Evolutionary conservation across 1,140 invertebrate species (phyloP), one percentile per base, ranked within the genome.

Genomic region (Drosophila ananassae): DNA sequence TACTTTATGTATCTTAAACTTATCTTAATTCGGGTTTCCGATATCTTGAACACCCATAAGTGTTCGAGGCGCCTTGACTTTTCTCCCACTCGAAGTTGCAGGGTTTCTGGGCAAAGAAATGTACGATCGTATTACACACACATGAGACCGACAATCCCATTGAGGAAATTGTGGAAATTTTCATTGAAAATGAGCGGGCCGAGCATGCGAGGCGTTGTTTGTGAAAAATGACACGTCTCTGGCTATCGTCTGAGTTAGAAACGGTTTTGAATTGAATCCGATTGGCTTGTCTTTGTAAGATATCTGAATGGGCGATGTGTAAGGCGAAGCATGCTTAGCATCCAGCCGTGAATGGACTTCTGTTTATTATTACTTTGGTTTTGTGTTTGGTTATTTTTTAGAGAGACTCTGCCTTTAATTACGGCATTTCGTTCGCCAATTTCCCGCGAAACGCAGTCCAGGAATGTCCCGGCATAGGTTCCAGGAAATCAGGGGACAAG

Each of bases 1-100:
- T 22, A 13, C 34, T 48, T n/a, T 30, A 24, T 56, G 13, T 68
- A 56, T 67, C 30, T 53, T 50, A 48, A 59, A 53, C 68, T 89
- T 89, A 89, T 89, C 83, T 89, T 79, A 83, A 89, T 89, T 89
- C 63, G 76, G 64, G 51, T 74, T 83, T 79, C 61, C 79, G 79
- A 79, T 79, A 89, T 89, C 84, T 72, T 24, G 44, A 69, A 50
- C 64, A 69, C 63, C 39, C 52, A 57, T 69, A 69, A 57, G 55
- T 39, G 52, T 28, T 34, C 21, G 69, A 30, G 63, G 66, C 68
- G 63, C 77, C 69, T 63, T 54, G 66, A 69, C 78, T 72, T 51
- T 55, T 47, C 81, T 53, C 57, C 57, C 54, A 66, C 73, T 60
- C 21, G 37, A 32, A 75, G 73, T 87, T 78, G 83, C 77, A 77